These are phyloP conservation scores for Fissipunctia ypsillon DNA, from an alignment of 2,888 invertebrate genomes.

Conservation along the genomic window DNA sequence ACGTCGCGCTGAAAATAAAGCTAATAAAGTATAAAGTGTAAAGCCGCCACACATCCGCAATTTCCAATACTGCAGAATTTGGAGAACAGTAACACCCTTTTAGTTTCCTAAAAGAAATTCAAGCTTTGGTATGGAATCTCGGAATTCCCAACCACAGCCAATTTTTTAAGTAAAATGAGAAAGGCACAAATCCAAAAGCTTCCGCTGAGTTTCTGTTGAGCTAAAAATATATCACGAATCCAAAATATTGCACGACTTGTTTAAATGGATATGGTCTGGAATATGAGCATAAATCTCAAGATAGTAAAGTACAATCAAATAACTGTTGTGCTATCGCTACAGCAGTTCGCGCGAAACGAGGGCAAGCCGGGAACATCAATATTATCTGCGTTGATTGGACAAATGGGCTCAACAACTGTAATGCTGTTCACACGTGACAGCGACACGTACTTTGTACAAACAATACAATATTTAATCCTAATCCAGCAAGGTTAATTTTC, in stretches of 20 bases:
- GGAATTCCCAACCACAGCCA: neutral
- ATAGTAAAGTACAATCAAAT: conserved; percentile 41
- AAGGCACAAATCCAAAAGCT: neutral
- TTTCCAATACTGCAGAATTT: neutral
- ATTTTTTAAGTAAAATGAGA: neutral
- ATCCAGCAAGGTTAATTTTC: conserved; percentile 59
- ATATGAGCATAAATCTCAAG: too few species aligned
- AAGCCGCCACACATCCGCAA: neutral
- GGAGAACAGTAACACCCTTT: neutral
- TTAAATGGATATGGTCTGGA: too few species aligned
- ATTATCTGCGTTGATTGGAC: conserved; percentile 87
- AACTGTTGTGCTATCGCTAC: conserved; percentile 75
- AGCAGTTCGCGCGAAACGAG: conserved; percentile 75
- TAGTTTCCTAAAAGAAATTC: neutral
- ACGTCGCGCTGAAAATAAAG: conserved; percentile 4
- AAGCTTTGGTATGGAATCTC: neutral
- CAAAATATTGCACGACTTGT: conserved; percentile 4
- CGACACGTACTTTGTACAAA: conserved; percentile 47
- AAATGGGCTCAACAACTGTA: conserved; percentile 79
- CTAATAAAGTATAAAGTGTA: neutral
- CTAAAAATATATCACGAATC: neutral
- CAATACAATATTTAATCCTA: conserved; percentile 59
- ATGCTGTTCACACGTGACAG: conserved; percentile 68
- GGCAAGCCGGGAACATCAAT: conserved; percentile 83
- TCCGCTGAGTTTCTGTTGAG: neutral